Evolutionary conservation across 2,113 vertebrate genomes (phyloP), one percentile per base, ranked within the genome.

Genomic region (Muscicapa adusta): DNA sequence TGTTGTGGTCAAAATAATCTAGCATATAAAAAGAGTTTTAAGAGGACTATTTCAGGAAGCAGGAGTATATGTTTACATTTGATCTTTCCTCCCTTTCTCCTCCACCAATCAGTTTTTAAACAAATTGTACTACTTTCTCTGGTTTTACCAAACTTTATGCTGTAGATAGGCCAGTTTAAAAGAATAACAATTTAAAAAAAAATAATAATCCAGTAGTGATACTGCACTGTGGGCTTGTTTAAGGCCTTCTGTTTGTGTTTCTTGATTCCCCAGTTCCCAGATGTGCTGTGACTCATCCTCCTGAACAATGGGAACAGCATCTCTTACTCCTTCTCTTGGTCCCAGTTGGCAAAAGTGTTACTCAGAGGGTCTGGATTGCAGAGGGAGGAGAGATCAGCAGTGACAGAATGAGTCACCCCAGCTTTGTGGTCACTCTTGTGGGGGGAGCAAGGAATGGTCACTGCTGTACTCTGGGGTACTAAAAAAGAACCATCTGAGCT

Each of bases 251-350:
- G 87, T 91, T 97, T 93, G 81, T 87, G 84, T 89, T 96, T 96
- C 89, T 94, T 40, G 71, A 81, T 91, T 95, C 91, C 53, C 38
- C 74, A 36, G 66, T 96, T 97, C 94, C 96, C 97, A 97, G 97
- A 96, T 97, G 94, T 96, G 85, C 91, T 63, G 70, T 97, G 97
- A 97, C 91, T 97, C 97, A 97, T 91, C 77, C 73, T 56, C 9
- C 67, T 88, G 86, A 94, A 94, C 94, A 96, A 97, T 96, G 95
- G 96, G 96, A 96, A 96, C 93, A 87, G 88, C 96, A 89, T 89
- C 97, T 95, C 93, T 24, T 51, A 31, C 11, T 96, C 91, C 94
- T 96, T 95, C 95, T 78, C 85, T 96, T 29, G 85, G 81, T 95
- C 93, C 84, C 86, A 61, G 28, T 93, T 97, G 81, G 78, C 95